Evolutionary conservation across 2,113 vertebrate genomes (phyloP).

Genomic region (Equus przewalskii): DNA sequence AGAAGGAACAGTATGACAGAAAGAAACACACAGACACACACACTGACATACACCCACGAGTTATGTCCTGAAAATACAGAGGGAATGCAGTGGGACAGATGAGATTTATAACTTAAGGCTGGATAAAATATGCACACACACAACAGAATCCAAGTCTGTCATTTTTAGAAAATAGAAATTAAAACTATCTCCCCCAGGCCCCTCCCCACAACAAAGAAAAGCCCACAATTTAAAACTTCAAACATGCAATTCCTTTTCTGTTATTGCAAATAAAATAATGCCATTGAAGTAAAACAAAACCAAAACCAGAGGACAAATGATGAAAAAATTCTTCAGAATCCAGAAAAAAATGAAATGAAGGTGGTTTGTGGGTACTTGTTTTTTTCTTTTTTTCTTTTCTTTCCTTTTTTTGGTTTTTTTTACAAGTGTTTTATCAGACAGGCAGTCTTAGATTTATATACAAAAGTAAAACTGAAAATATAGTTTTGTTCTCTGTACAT

Average conservation of each 20-base stretch:
- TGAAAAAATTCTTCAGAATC: conserved; percentile 96
- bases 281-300: conserved; percentile 89
- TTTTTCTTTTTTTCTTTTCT: conserved; percentile 41
- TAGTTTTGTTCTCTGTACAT: conserved; percentile 99
- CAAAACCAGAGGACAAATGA: conserved; percentile 90
- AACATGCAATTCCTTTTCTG: conserved; percentile 85
- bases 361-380: conserved; percentile 86
- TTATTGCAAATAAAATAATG: conserved; percentile 91
- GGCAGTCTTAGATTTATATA: conserved; percentile 98
- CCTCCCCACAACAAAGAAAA: conserved; percentile 83
- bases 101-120: conserved; percentile 90
- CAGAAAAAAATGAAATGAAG: conserved; percentile 96
- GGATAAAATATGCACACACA: conserved; percentile 87
- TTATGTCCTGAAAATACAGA: conserved; percentile 87
- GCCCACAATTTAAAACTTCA: conserved; percentile 85
- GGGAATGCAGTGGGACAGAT: conserved; percentile 90
- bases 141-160: conserved; percentile 84
- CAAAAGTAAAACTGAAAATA: conserved; percentile 99
- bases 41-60: conserved; percentile 71
- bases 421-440: conserved; percentile 90
- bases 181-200: conserved; percentile 75
- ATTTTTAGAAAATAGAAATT: conserved; percentile 80
- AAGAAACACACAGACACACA: conserved; percentile 64
- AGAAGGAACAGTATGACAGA: conserved; percentile 80
- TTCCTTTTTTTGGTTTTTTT: conserved; percentile 6